Evolutionary conservation across 2,888 invertebrate species (phyloP), one percentile per base, ranked within the genome.

Genomic region (Homarus gammarus): DNA sequence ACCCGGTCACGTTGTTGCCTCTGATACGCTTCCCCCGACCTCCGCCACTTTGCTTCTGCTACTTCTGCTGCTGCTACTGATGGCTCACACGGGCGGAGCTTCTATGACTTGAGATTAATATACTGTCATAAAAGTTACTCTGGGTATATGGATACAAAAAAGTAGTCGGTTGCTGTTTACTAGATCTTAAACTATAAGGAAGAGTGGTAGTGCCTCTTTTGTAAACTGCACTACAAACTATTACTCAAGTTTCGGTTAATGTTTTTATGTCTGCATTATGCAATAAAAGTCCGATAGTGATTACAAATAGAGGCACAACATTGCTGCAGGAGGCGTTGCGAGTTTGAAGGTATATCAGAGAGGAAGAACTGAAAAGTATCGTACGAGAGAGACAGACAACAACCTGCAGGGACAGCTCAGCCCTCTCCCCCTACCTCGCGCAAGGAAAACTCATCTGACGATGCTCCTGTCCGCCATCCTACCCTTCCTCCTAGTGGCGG

Each of bases 391-490:
- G 31, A 70, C 12, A 27, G 27, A 36, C 18, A 73, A 22, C 38
- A 3, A 36, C n/a, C n/a, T n/a, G n/a, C n/a, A 36, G 22, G 73
- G 27, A 36, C 36, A 1, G 12, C 22, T 49, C 22, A 15, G 22
- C 33, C 27, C 70, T 49, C 31, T 40, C 49, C 82, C 40, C 68
- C 82, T 40, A 18, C 49, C 18, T 36, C 36, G 22, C 5, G 10
- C 72, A 79, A 36, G 3, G 27, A 49, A 49, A 6, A 31, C 22
- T 36, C 33, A 31, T 27, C 10, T 6, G 40, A 64, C 38, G 5
- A 85, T 85, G 75, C 33, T 64, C 44, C 44, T 85, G 22, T 15
- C 73, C 27, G 56, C 73, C 36, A 36, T 84, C 61, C 33, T 85
- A 18, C 73, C 84, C 61, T 36, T 85, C 27, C 44, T 85, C 5